Conservation (phyloP, 2,888 invertebrate species). For the Cosmorhoe ocellata region DNA sequence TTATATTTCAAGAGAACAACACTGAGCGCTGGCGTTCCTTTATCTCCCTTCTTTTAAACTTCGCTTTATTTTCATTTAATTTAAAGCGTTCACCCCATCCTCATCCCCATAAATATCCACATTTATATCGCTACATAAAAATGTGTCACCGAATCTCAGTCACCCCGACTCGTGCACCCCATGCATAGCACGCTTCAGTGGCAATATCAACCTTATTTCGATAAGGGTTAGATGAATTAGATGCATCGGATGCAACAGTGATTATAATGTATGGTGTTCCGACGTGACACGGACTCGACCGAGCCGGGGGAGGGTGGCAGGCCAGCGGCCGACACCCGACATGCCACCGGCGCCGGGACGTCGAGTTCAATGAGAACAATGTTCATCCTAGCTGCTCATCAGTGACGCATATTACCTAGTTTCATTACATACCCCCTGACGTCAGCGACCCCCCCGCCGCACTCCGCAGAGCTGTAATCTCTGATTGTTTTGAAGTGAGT, state of each 20-base stretch:
- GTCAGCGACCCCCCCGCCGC: no score
- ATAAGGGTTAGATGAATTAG: not conserved
- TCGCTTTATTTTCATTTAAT: conserved; percentile 30
- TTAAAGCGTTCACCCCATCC: conserved; percentile 26
- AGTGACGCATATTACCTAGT: no score
- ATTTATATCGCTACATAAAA: conserved; percentile 35
- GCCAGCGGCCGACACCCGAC: no score
- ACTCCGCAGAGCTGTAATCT: no score
- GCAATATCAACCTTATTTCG: conserved; percentile 13
- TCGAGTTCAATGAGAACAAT: no score
- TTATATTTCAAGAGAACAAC: not conserved
- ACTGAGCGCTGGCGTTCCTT: not conserved
- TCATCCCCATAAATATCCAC: no score
- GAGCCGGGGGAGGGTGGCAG: no score
- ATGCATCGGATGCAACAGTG: no score
- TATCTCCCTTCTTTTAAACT: conserved; percentile 5
- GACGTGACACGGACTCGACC: conserved; percentile 47
- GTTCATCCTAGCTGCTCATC: no score
- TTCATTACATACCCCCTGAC: no score
- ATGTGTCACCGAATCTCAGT: conserved; percentile 25
- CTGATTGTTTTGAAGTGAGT: no score
- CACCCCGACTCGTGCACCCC: conserved; percentile 21
- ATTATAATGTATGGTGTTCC: conserved; percentile 42
- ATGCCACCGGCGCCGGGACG: no score
- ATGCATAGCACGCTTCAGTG: not conserved